Percentiles rank a stretch among this genome's conserved stretches.
Conservation (phyloP, 2,113 vertebrate genomes). For the Rhegmatorhina hoffmannsi region DNA sequence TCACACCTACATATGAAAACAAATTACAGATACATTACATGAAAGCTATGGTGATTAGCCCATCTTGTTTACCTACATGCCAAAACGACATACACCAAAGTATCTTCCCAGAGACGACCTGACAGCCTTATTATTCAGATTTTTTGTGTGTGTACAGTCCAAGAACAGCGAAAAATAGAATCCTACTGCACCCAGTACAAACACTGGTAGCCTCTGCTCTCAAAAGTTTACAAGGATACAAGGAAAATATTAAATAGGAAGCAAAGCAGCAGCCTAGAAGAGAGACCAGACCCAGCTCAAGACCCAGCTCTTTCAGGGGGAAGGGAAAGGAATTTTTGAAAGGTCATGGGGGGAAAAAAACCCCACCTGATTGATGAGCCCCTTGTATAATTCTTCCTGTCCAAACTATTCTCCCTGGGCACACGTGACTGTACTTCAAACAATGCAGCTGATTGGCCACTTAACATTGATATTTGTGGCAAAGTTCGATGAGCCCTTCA, state of each 20-base stretch:
- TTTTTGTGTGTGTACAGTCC: neutral
- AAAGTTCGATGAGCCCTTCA: slow-evolving; percentile 59
- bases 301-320: neutral
- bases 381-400: slow-evolving; percentile 24
- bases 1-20: slow-evolving; percentile 54
- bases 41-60: slow-evolving; percentile 44
- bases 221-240: neutral
- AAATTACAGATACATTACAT: slow-evolving; percentile 49
- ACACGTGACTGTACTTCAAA: slow-evolving; percentile 54
- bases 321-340: neutral
- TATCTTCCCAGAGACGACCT: neutral
- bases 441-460: slow-evolving; percentile 62
- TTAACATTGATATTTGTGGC: slow-evolving; percentile 65
- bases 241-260: neutral
- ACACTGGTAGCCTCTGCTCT: neutral
- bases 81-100: neutral
- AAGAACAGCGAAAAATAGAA: neutral
- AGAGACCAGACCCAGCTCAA: neutral
- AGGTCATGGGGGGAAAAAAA: slow-evolving; percentile 24
- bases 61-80: slow-evolving; percentile 62
- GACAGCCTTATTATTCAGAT: neutral
- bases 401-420: slow-evolving; percentile 10
- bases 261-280: neutral
- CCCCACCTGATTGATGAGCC: slow-evolving; percentile 21
- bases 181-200: neutral